Conservation (phyloP, 2,797 vertebrate genomes). For the Channa striata region DNA sequence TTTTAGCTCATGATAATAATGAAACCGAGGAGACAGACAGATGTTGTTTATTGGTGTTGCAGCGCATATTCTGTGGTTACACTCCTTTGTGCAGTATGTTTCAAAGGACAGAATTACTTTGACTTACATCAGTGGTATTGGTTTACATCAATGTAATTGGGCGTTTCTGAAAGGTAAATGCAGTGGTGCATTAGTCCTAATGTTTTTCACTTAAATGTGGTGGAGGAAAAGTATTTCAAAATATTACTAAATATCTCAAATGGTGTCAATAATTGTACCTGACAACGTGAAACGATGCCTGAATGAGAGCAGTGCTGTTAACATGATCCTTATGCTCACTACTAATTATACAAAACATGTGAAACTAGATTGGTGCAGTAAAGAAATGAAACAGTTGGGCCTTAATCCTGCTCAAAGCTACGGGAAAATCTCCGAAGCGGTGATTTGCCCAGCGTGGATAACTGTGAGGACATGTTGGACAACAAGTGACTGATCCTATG, state of each 20-base stretch:
- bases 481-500: constrained; percentile 29
- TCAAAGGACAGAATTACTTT: too few relatives aligned
- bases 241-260: not conserved
- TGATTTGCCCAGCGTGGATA: constrained; percentile 13
- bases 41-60: too few relatives aligned
- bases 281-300: not conserved
- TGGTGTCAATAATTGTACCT: not conserved
- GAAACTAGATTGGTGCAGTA: not conserved
- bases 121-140: too few relatives aligned
- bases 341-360: not conserved
- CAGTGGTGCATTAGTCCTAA: too few relatives aligned
- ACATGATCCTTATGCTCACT: not conserved
- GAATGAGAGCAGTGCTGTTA: not conserved
- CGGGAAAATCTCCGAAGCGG: constrained; percentile 10
- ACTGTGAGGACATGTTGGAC: constrained; percentile 22
- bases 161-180: too few relatives aligned
- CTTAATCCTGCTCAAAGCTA: constrained; percentile 4
- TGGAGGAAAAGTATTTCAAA: too few relatives aligned
- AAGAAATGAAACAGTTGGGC: constrained; percentile 8
- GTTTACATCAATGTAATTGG: too few relatives aligned
- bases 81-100: too few relatives aligned
- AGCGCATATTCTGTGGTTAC: too few relatives aligned
- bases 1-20: too few relatives aligned
- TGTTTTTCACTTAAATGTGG: too few relatives aligned
- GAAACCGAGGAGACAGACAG: too few relatives aligned